Base-by-base conservation (phyloP, 2,113 vertebrate species). In the Nyctereutes procyonoides region DNA sequence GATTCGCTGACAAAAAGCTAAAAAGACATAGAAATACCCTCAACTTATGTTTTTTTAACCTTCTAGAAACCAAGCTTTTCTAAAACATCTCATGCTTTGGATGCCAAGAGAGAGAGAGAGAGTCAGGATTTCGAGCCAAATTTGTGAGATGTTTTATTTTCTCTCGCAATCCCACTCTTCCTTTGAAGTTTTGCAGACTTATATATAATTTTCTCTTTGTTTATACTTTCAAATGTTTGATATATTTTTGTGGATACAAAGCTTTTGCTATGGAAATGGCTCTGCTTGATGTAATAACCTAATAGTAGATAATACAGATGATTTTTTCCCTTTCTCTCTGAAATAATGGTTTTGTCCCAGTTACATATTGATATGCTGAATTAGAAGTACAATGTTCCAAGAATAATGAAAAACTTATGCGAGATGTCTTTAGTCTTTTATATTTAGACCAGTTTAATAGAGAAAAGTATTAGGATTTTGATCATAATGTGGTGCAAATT, bases 151-250 rank as follows among this genome's bases (percentile, higher is more conserved):
- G 3, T 65, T 94, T 97, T 82, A 53, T 93, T 97, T 89, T 93
- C n/a, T 90, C 35, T 85, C 17, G 30, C 90, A 90, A 48, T 91
- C 7, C 38, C 88, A 1, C 0, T 22, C 30, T 97, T 97, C 28
- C 65, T 98, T 95, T 96, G 86, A 96, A 93, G 63, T 71, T 95
- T 81, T 94, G 22, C 9, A 73, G 63, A 73, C 20, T 63, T 69
- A 69, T 1, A 63, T 22, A 58, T 79, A 76, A 16, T 89, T 93
- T 97, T 91, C 55, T 58, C 4, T 92, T 90, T 94, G 32, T 95
- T 97, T 92, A 88, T 92, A 83, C 81, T 86, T 96, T 87, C 51
- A 93, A 89, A 80, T n/a, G 5, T 53, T 95, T 95, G n/a, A 90
- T 77, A 51, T 83, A 67, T 93, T 93, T 95, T 96, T 79, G 56